Conservation (phyloP, 2,888 invertebrate species). For the Portevinia maculata region DNA sequence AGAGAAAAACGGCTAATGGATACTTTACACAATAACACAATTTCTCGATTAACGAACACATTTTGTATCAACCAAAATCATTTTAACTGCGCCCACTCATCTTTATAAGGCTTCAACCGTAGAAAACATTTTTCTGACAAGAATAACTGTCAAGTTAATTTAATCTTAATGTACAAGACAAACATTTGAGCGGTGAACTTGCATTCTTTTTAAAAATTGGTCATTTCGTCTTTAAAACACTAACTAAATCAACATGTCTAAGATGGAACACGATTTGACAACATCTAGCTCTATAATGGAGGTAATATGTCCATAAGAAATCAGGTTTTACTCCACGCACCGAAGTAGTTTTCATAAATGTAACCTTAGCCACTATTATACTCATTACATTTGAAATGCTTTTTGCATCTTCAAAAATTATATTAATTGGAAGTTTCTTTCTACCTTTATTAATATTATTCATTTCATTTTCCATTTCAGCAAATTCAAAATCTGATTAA, state of each 20-base stretch:
- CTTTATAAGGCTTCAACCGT: too few relatives aligned
- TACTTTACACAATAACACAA: too few relatives aligned
- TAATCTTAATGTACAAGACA: slow-evolving; percentile 43
- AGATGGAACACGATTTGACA: slow-evolving; percentile 90
- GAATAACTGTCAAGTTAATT: slow-evolving; percentile 38
- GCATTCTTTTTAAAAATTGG: slow-evolving; percentile 7
- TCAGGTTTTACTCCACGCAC: too few relatives aligned
- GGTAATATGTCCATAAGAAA: slow-evolving; percentile 83
- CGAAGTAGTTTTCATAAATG: too few relatives aligned
- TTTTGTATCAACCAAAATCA: too few relatives aligned
- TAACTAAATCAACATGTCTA: slow-evolving; percentile 83
- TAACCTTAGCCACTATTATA: too few relatives aligned
- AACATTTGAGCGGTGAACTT: slow-evolving; percentile 50
- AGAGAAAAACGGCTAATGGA: too few relatives aligned
- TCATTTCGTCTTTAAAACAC: not conserved
- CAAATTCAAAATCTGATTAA: slow-evolving; percentile 94
- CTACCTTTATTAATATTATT: not conserved
- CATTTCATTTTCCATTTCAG: slow-evolving; percentile 82
- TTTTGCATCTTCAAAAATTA: too few relatives aligned
- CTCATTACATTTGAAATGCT: too few relatives aligned
- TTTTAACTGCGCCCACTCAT: too few relatives aligned
- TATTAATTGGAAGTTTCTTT: not conserved
- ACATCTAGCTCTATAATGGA: slow-evolving; percentile 93
- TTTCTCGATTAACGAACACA: too few relatives aligned
- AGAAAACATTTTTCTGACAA: slow-evolving; percentile 53